Evolutionary conservation across 2,797 vertebrate species (phyloP).

Genomic region (Sebastes reedi): DNA sequence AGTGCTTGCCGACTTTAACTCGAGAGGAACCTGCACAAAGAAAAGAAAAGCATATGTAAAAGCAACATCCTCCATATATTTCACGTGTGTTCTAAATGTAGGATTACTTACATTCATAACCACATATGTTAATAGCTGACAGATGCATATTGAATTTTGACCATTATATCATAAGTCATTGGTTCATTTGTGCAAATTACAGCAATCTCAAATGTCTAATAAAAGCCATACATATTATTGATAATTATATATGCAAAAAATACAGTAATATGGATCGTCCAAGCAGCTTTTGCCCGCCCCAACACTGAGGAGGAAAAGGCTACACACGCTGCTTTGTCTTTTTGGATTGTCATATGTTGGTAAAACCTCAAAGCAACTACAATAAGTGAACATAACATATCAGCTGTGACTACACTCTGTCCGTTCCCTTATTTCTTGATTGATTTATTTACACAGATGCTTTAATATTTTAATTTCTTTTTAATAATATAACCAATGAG

Average conservation of each 20-base stretch:
- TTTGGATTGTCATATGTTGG: too few species aligned
- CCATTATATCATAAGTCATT: not conserved
- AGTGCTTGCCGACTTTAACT: conserved; percentile 87
- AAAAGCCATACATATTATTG: not conserved
- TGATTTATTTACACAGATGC: too few species aligned
- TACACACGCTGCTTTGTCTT: too few species aligned
- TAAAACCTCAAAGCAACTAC: too few species aligned
- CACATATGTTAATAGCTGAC: not conserved
- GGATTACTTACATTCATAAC: not conserved
- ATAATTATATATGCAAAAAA: not conserved
- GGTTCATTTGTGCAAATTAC: not conserved
- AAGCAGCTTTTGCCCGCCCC: too few species aligned
- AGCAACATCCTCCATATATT: not conserved
- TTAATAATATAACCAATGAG: too few species aligned
- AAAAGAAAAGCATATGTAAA: not conserved
- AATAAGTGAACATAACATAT: too few species aligned
- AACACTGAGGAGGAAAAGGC: too few species aligned
- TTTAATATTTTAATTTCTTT: too few species aligned
- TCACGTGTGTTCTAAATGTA: not conserved
- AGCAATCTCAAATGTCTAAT: not conserved
- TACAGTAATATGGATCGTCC: not conserved
- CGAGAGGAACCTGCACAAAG: conserved; percentile 86
- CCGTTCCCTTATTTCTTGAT: too few species aligned
- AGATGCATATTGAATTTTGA: not conserved
- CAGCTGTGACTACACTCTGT: too few species aligned